A percentile compares a stretch with the other conserved stretches of the same genome.
These are phyloP conservation scores for Pogonocichla stellata DNA, from an alignment of 2,113 vertebrate species.

Conservation along the genomic window DNA sequence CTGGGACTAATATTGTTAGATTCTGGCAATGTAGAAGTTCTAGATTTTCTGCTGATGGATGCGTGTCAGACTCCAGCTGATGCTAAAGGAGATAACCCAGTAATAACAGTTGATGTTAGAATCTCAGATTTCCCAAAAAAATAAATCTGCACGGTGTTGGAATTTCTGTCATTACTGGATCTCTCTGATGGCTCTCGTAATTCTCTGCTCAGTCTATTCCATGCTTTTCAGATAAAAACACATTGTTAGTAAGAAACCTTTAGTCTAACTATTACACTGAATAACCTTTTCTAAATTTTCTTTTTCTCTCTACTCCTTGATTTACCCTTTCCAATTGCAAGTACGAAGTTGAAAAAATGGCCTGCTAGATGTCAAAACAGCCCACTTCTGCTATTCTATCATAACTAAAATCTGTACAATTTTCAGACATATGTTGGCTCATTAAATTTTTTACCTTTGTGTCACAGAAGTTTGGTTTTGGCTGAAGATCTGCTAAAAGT, in stretches of 20 bases:
- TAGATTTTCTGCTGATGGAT: slow-evolving; percentile 6
- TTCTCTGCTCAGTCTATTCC: neutral
- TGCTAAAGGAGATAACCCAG: slow-evolving; percentile 20
- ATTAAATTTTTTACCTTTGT: neutral
- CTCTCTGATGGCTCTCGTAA: neutral
- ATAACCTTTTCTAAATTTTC: neutral
- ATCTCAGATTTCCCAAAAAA: neutral
- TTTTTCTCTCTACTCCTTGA: neutral
- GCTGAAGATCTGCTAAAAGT: neutral
- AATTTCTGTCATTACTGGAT: neutral
- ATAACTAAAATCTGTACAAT: neutral
- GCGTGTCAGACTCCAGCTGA: neutral
- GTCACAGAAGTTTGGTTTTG: neutral
- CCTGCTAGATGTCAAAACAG: neutral
- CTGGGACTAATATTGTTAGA: neutral
- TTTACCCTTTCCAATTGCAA: neutral
- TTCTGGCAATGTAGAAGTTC: neutral
- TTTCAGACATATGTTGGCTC: neutral
- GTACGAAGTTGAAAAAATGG: neutral
- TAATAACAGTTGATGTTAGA: neutral
- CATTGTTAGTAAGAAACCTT: neutral
- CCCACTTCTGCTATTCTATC: neutral
- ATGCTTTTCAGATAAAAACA: neutral
- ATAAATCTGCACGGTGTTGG: neutral
- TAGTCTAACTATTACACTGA: neutral